Percentiles rank a stretch among this genome's conserved stretches.
These are phyloP conservation scores for Cervus canadensis DNA, from an alignment of 2,113 vertebrate species.

Conservation along the genomic window DNA sequence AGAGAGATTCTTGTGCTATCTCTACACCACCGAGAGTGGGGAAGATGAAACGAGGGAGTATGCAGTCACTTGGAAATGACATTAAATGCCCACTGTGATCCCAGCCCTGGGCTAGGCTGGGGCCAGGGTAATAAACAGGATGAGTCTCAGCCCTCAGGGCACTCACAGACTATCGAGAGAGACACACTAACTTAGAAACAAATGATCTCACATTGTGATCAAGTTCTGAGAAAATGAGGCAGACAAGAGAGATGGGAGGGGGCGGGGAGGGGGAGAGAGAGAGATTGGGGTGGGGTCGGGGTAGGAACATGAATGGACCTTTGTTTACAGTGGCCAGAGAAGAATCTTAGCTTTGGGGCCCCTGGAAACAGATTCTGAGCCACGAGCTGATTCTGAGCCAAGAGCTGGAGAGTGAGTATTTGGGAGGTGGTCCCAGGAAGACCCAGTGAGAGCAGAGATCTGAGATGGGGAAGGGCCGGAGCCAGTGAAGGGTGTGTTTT, in stretches of 20 bases:
- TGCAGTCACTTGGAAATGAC: no score
- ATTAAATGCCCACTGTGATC: not conserved
- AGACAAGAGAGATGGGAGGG: not conserved
- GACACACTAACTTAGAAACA: not conserved
- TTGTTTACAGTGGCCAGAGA: not conserved
- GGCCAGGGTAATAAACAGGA: not conserved
- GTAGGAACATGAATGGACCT: not conserved
- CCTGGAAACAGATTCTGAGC: not conserved
- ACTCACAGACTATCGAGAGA: not conserved
- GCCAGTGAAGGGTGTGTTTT: not conserved
- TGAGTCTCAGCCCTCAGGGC: not conserved
- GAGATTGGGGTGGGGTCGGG: not conserved
- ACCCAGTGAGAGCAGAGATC: not conserved
- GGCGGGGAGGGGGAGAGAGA: rapidly evolving
- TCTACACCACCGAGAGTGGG: not conserved
- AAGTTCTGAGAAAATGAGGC: not conserved
- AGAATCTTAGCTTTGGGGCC: not conserved
- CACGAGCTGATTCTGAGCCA: not conserved
- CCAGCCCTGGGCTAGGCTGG: not conserved
- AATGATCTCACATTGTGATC: not conserved
- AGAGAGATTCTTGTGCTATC: not conserved
- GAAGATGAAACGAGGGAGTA: not conserved
- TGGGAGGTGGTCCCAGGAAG: not conserved
- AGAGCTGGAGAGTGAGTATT: not conserved
- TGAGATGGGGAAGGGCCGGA: not conserved